Evolutionary conservation across 2,888 invertebrate genomes (phyloP), one percentile per base, ranked within the genome.

Genomic region (Tuberolachnus salignus): DNA sequence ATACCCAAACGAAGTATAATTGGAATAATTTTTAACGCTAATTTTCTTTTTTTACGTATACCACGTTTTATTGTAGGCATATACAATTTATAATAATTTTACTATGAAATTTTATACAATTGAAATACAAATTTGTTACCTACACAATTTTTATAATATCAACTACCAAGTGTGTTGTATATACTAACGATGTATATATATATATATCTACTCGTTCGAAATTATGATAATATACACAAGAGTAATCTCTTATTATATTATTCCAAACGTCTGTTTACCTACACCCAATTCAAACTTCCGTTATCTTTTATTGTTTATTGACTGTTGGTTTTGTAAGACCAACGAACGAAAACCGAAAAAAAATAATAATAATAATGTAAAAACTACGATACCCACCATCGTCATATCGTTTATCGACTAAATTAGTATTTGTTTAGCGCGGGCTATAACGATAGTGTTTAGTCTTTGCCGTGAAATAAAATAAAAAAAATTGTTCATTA

Each of bases 271-370:
- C 4, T 51, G 42, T 63, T 73, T 42, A 34, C 34, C 34, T 34
- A 11, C 19, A 73, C 21, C 42, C 42, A 63, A 72, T 51, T 73
- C 51, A 72, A 61, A 72, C 26, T 2, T 49, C 4, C 34, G 16
- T 73, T 51, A 63, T 73, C 51, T 63, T 63, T 61, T 34, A 51
- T 34, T 73, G 10, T 61, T 73, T 51, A 21, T 63, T 63, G 42
- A 73, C 73, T 73, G 49, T n/a, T 63, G 2, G 34, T 73, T 61
- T 14, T 63, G 2, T 14, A 63, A 51, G 21, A 73, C 14, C 10
- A 46, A 73, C 13, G 19, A 49, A 49, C 49, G 14, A 72, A 34
- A 72, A n/a, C n/a, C n/a, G n/a, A n/a, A n/a, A n/a, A n/a, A n/a
- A n/a, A n/a, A n/a, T n/a, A n/a, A n/a, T n/a, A n/a, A n/a, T n/a